Percentiles rank a stretch among this genome's conserved stretches.
These are phyloP conservation scores for Eugnorisma glareosa DNA, from an alignment of 2,888 invertebrate genomes.

Conservation along the genomic window DNA sequence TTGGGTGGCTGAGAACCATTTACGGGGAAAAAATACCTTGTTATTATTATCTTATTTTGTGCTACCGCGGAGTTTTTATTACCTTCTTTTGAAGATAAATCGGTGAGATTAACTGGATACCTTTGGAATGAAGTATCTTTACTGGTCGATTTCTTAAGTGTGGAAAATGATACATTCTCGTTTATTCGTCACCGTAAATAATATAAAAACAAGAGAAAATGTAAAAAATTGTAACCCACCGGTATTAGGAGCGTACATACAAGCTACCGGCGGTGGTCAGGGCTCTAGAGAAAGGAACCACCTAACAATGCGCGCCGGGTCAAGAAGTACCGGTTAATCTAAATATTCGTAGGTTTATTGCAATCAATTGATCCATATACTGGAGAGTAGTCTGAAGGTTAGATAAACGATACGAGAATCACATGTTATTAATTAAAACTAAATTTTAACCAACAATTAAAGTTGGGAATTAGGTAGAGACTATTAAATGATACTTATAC, in stretches of 20 bases:
- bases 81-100: conserved; percentile 35
- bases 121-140: neutral
- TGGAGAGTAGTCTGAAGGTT: neutral
- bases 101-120: conserved; percentile 9
- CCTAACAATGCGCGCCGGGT: neutral
- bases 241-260: neutral
- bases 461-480: neutral
- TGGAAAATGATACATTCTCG: neutral
- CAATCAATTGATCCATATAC: neutral
- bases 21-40: conserved; percentile 16
- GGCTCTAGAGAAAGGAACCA: neutral
- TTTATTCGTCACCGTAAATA: neutral
- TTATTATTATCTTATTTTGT: conserved; percentile 29
- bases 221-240: neutral
- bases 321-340: neutral
- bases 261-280: neutral
- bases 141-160: neutral
- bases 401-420: neutral
- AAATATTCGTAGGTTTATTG: neutral
- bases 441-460: neutral
- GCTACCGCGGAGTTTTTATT: conserved; percentile 43
- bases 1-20: conserved; percentile 21
- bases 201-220: neutral
- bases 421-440: neutral
- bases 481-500: neutral